phyloP scores from a whole-genome alignment of 2,113 vertebrate species.

The Vireo altiloquus region DNA sequence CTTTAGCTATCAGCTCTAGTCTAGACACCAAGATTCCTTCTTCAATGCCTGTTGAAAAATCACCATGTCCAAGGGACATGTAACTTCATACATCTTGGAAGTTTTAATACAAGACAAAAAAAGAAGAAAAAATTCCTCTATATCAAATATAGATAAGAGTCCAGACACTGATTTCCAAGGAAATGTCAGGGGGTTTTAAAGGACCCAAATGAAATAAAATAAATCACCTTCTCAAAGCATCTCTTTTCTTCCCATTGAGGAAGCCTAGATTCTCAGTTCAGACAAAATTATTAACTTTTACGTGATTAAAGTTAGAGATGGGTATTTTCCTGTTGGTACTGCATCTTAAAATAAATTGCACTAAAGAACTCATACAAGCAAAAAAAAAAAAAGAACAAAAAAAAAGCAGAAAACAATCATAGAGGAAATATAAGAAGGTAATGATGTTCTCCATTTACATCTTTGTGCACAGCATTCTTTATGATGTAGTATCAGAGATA shows the following conservation, averaged over 20 bases:
- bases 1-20: not conserved
- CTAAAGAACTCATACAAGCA: rapidly evolving
- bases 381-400: not conserved
- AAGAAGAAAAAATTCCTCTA: not conserved
- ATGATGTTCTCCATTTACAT: rapidly evolving
- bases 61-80: not conserved
- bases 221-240: not conserved
- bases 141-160: not conserved
- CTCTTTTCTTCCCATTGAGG: not conserved
- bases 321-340: not conserved
- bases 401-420: not conserved
- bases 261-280: not conserved
- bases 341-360: not conserved
- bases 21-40: not conserved
- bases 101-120: not conserved
- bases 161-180: not conserved
- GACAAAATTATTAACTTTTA: not conserved
- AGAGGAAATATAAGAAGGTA: not conserved
- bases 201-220: not conserved
- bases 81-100: not conserved
- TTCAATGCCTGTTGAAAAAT: not conserved
- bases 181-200: not conserved
- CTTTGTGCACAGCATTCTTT: rapidly evolving
- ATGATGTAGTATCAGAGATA: not conserved
- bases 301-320: not conserved